phyloP scores from a whole-genome alignment of 2,888 invertebrate genomes.

The Linnaemya tessellans region DNA sequence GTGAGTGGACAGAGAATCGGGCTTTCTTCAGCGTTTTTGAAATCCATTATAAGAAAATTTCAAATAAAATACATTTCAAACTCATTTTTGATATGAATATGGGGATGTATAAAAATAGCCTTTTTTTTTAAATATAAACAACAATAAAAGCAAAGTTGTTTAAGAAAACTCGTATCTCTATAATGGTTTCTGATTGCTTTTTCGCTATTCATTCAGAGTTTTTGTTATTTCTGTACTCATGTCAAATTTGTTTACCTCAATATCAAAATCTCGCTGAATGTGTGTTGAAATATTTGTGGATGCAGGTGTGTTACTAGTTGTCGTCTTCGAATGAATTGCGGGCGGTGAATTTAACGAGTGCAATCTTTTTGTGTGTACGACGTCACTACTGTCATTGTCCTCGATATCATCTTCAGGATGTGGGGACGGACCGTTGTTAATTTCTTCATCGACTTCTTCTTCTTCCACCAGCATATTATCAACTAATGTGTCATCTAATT shows the following conservation, averaged over 20 bases:
- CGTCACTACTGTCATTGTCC: conserved; percentile 64
- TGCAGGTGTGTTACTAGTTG: conserved; percentile 56
- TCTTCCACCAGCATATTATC: conserved; percentile 83
- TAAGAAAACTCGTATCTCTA: no score
- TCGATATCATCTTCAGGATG: conserved; percentile 73
- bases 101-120: no score
- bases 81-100: no score
- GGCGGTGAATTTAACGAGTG: conserved; percentile 43
- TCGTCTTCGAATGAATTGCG: conserved; percentile 37
- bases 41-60: no score
- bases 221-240: background rate
- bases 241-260: conserved; percentile 83
- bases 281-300: conserved; percentile 75
- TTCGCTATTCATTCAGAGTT: background rate
- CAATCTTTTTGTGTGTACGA: conserved; percentile 41
- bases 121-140: no score
- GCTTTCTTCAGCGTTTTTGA: no score
- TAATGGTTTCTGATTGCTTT: no score
- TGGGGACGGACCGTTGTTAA: conserved; percentile 77
- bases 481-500: conserved; percentile 84
- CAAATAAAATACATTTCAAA: no score
- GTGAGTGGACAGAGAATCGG: no score
- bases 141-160: no score
- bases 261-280: conserved; percentile 85
- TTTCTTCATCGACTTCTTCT: conserved; percentile 83